Percentiles rank a stretch among this genome's conserved stretches.
Conservation (phyloP, 2,888 invertebrate species). For the Drosophila kambysellisi region DNA sequence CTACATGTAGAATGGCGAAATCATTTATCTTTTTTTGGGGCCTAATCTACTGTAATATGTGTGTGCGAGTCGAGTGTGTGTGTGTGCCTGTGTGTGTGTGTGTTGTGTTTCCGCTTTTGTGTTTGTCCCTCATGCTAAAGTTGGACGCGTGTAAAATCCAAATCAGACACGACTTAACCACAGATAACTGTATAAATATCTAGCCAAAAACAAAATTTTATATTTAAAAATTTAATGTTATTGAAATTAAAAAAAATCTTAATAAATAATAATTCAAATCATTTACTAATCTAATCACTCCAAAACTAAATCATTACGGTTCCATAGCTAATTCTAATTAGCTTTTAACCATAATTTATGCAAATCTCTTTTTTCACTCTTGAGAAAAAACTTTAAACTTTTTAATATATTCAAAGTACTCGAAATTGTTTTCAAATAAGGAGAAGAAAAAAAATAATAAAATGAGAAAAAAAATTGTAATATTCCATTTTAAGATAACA, state of each 20-base stretch:
- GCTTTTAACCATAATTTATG: not conserved
- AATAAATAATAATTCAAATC: no score
- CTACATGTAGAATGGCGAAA: constrained; percentile 76
- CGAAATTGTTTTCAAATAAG: not conserved
- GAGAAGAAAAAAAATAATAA: not conserved
- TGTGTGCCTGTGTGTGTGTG: not conserved
- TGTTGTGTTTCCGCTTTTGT: not conserved
- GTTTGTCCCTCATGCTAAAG: constrained; percentile 4
- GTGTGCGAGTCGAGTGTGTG: constrained; percentile 19
- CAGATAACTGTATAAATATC: not conserved
- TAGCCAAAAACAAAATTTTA: not conserved
- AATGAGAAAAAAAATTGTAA: not conserved
- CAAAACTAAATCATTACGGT: not conserved
- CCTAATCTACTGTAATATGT: constrained; percentile 23
- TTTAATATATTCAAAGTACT: not conserved
- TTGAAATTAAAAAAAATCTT: not conserved
- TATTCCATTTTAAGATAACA: constrained; percentile 4
- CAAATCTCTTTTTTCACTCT: not conserved
- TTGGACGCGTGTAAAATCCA: constrained; percentile 2
- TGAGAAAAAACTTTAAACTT: not conserved
- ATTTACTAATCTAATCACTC: not conserved
- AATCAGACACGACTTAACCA: constrained; percentile 9
- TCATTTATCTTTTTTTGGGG: not conserved
- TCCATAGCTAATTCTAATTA: constrained; percentile 5
- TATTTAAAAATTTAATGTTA: not conserved